Evolutionary conservation across 2,888 invertebrate genomes (phyloP).

Genomic region (Cyaniris semiargus): DNA sequence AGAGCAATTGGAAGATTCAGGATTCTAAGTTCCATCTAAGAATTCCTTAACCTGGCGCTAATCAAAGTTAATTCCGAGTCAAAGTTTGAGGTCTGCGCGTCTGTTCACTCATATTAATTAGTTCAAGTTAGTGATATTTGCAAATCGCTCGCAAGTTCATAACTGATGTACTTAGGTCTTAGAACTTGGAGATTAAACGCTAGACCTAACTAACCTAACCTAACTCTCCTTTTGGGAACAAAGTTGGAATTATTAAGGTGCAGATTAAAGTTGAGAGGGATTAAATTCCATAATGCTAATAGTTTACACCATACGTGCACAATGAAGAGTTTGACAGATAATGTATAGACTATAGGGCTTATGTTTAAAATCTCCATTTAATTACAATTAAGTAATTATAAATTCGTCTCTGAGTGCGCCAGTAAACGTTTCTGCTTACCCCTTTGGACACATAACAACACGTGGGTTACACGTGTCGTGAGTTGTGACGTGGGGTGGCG

Average conservation of each 20-base stretch:
- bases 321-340: too few relatives aligned
- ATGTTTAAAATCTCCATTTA: too few relatives aligned
- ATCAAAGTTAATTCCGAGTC: neutral
- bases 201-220: neutral
- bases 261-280: neutral
- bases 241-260: neutral
- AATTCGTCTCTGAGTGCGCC: too few relatives aligned
- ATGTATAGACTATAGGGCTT: too few relatives aligned
- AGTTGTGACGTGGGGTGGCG: neutral
- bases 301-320: too few relatives aligned
- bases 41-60: neutral
- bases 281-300: too few relatives aligned
- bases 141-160: neutral
- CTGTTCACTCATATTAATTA: slow-evolving; percentile 20
- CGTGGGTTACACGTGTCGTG: slow-evolving; percentile 1
- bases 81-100: neutral
- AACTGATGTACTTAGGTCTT: neutral
- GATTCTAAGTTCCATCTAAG: neutral
- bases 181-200: neutral
- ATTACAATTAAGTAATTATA: too few relatives aligned
- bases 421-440: too few relatives aligned
- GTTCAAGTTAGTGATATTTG: neutral
- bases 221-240: neutral
- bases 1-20: neutral
- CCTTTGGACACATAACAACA: neutral